phyloP scores from a whole-genome alignment of 1,140 invertebrate species.

The Chironomus striatipennis region DNA sequence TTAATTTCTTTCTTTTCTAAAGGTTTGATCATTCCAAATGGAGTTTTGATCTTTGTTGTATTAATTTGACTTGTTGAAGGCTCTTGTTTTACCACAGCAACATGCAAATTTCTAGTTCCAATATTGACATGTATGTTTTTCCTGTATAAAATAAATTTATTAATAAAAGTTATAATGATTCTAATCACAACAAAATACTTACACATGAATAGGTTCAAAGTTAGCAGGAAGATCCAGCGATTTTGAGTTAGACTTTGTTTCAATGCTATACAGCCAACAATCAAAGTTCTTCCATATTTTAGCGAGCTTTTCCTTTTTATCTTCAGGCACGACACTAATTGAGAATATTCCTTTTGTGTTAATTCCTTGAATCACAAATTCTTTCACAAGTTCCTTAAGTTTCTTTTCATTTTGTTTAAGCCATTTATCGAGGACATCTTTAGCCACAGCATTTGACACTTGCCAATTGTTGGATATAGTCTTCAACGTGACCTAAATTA shows the following conservation, averaged over 20 bases:
- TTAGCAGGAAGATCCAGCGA: not conserved
- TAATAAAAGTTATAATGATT: not conserved
- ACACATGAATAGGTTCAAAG: not conserved
- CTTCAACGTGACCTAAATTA: not conserved
- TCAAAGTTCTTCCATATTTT: not conserved
- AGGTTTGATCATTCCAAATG: not conserved
- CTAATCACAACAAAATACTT: not conserved
- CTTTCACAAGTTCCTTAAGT: not conserved
- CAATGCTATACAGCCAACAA: not conserved
- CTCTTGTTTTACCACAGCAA: not conserved
- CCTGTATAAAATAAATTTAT: not conserved
- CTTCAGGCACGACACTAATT: conserved; percentile 10
- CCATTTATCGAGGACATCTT: not conserved
- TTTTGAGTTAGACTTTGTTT: conserved; percentile 11
- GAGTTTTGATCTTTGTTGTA: not conserved
- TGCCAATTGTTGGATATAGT: conserved; percentile 14
- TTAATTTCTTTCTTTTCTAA: not conserved
- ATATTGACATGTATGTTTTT: not conserved
- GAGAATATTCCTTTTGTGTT: not conserved
- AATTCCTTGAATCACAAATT: not conserved
- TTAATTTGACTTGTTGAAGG: not conserved
- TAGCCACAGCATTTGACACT: not conserved
- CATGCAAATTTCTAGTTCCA: not conserved
- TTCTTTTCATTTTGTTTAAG: not conserved
- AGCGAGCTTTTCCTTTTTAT: not conserved